Evolutionary conservation across 1,140 invertebrate species (phyloP).

Genomic region (Sarcophaga peregrina): DNA sequence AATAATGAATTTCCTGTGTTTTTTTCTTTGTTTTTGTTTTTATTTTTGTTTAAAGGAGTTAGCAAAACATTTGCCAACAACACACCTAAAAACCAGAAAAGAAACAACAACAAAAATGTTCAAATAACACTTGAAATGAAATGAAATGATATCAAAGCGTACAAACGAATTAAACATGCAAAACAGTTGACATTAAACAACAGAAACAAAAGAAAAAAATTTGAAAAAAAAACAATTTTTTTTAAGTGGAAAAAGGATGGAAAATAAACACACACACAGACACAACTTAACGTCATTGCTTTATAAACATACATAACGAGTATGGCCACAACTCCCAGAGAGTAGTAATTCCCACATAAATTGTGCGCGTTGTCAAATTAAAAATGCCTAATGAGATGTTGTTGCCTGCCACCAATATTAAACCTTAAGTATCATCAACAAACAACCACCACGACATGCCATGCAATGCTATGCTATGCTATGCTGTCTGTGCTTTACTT

Average conservation of each 20-base stretch:
- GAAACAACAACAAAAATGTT: background rate
- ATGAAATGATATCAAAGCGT: background rate
- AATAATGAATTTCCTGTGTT: slow-evolving; percentile 21
- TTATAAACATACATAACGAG: slow-evolving; percentile 6
- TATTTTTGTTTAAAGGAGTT: background rate
- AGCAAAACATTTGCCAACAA: background rate
- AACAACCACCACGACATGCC: background rate
- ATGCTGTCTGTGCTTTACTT: too few relatives aligned
- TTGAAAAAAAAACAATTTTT: background rate
- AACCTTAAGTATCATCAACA: slow-evolving; percentile 23
- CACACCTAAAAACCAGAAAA: background rate
- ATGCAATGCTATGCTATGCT: background rate
- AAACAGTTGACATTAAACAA: slow-evolving; percentile 22
- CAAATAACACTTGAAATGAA: slow-evolving; percentile 22
- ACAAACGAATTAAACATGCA: slow-evolving; percentile 4
- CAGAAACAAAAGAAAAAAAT: background rate
- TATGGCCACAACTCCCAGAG: background rate
- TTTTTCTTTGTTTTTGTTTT: too few relatives aligned
- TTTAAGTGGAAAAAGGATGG: background rate
- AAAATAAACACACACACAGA: background rate
- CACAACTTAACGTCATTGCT: background rate
- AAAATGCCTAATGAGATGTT: slow-evolving; percentile 64
- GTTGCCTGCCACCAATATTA: slow-evolving; percentile 42
- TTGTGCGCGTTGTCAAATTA: slow-evolving; percentile 63
- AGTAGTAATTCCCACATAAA: slow-evolving; percentile 58